phyloP scores from a whole-genome alignment of 2,888 invertebrate genomes.

The Archaeoteleia sp. region DNA sequence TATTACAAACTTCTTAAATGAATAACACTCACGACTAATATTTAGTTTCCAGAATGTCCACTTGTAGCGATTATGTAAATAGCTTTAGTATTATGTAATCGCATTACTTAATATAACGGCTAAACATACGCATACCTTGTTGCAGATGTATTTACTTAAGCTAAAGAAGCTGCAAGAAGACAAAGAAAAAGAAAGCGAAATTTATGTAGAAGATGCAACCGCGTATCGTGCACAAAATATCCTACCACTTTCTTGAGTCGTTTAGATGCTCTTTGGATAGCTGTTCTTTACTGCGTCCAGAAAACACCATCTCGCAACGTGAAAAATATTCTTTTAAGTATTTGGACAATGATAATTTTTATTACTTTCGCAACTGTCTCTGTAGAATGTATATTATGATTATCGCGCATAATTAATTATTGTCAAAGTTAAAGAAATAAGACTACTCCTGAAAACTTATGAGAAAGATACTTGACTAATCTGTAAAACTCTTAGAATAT shows the following conservation, averaged over 20 bases:
- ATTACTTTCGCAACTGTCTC: slow-evolving; percentile 4
- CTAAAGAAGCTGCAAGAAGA: slow-evolving; percentile 42
- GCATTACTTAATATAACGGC: slow-evolving; percentile 49
- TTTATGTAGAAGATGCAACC: slow-evolving; percentile 48
- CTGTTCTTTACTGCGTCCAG: slow-evolving; percentile 36
- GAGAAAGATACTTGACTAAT: too few species aligned
- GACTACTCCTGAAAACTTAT: too few species aligned
- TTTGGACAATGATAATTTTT: slow-evolving; percentile 17
- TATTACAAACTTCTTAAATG: slow-evolving; percentile 43
- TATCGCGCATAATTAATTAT: slow-evolving; percentile 12
- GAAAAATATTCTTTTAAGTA: slow-evolving; percentile 31
- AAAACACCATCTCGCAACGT: slow-evolving; percentile 26
- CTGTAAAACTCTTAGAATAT: too few species aligned
- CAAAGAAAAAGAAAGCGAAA: slow-evolving; percentile 25
- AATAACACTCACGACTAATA: slow-evolving; percentile 40
- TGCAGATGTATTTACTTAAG: slow-evolving; percentile 45
- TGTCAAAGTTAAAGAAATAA: not conserved
- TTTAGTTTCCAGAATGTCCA: slow-evolving; percentile 49
- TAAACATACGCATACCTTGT: slow-evolving; percentile 50
- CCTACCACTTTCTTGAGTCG: slow-evolving; percentile 47
- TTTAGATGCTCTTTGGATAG: slow-evolving; percentile 51
- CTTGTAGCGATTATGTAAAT: slow-evolving; percentile 53
- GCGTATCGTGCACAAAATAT: slow-evolving; percentile 48
- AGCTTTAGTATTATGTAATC: slow-evolving; percentile 50
- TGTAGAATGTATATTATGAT: slow-evolving; percentile 11